Evolutionary conservation across 2,797 vertebrate species (phyloP).

Genomic region (Phoxinus dragarum): DNA sequence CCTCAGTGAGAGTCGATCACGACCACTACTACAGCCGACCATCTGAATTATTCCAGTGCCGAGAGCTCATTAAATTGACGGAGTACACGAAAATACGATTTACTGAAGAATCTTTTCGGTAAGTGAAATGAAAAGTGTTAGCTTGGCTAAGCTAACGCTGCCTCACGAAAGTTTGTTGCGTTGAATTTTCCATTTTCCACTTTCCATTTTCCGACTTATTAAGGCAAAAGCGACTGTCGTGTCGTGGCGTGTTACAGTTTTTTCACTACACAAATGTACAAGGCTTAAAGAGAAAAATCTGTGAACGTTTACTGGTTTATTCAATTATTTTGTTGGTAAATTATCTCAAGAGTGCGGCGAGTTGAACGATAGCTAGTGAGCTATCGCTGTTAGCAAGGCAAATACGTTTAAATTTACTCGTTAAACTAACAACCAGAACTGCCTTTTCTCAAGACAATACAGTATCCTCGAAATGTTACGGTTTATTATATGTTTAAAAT

Average conservation of each 20-base stretch:
- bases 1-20: neutral
- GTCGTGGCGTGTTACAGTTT: neutral
- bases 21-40: neutral
- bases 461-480: neutral
- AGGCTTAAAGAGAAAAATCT: neutral
- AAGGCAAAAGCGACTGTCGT: neutral
- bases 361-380: slow-evolving; percentile 19
- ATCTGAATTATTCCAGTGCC: neutral
- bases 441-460: neutral
- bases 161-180: slow-evolving; percentile 41
- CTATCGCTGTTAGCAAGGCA: slow-evolving; percentile 30
- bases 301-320: neutral
- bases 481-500: neutral
- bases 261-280: neutral
- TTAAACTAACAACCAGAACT: neutral
- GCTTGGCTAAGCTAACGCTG: slow-evolving; percentile 40
- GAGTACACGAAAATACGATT: neutral
- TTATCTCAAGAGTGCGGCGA: neutral
- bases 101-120: slow-evolving; percentile 11
- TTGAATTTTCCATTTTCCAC: slow-evolving; percentile 5
- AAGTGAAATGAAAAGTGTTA: slow-evolving; percentile 23
- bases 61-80: neutral
- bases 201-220: neutral
- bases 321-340: neutral
- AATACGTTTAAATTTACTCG: neutral